Conservation (phyloP, 2,113 vertebrate species). For the Phalacrocorax pelagicus region DNA sequence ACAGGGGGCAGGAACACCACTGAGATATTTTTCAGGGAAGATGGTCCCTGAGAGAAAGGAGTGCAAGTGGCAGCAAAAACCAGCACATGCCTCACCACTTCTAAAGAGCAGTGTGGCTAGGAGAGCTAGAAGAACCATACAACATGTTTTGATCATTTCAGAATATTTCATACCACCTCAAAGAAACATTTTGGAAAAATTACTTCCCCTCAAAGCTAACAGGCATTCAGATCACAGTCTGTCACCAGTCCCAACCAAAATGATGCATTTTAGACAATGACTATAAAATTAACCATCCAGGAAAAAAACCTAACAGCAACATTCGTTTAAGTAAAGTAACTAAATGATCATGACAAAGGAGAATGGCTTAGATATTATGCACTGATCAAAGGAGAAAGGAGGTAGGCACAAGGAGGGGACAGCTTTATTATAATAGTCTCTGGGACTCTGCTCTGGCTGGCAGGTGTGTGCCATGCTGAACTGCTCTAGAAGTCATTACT, state of each 20-base stretch:
- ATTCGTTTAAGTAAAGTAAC: neutral
- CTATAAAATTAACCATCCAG: neutral
- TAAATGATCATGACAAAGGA: neutral
- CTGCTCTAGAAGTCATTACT: neutral
- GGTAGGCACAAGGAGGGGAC: neutral
- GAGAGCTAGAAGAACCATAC: neutral
- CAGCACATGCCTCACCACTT: neutral
- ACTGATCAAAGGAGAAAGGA: neutral
- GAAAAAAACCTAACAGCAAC: neutral
- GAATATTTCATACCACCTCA: neutral
- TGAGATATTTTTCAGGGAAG: neutral
- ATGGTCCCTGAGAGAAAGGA: neutral
- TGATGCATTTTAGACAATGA: neutral
- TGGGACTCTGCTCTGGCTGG: neutral
- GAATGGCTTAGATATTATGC: neutral
- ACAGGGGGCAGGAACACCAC: neutral
- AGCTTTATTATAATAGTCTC: neutral
- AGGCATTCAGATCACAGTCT: neutral
- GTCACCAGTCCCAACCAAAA: neutral
- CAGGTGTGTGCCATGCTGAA: neutral
- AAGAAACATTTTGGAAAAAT: neutral
- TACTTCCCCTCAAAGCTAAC: neutral
- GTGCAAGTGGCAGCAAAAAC: neutral
- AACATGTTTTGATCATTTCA: neutral
- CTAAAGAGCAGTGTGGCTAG: neutral